phyloP scores from a whole-genome alignment of 1,140 invertebrate genomes.

The Zophobas atratus region DNA sequence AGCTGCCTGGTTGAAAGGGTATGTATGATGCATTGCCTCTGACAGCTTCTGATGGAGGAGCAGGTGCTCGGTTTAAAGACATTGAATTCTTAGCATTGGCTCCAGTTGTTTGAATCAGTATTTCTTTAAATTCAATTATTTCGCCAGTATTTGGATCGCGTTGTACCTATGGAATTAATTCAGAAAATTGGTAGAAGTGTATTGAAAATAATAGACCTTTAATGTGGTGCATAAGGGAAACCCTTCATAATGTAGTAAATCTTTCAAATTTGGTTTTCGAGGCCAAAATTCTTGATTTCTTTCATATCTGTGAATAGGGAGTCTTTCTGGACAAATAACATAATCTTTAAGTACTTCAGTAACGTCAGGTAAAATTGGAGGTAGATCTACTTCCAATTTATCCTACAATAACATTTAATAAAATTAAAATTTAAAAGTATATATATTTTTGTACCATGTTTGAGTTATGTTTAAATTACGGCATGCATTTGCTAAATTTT shows the following conservation, averaged over 20 bases:
- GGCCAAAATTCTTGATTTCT: slow-evolving; percentile 74
- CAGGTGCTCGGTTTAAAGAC: slow-evolving; percentile 79
- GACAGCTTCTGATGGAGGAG: slow-evolving; percentile 73
- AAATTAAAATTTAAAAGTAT: background rate
- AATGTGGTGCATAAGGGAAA: slow-evolving; percentile 71
- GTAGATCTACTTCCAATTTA: slow-evolving; percentile 4
- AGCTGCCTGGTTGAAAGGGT: slow-evolving; percentile 87
- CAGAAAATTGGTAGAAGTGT: background rate
- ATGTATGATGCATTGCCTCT: slow-evolving; percentile 80
- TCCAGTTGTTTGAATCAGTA: slow-evolving; percentile 73
- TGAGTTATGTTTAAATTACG: too few species aligned
- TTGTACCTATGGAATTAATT: slow-evolving; percentile 69
- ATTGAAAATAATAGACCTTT: slow-evolving; percentile 62
- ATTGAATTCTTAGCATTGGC: slow-evolving; percentile 82
- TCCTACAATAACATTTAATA: background rate
- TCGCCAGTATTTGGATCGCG: slow-evolving; percentile 81
- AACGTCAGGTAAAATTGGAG: slow-evolving; percentile 73
- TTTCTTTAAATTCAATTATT: slow-evolving; percentile 80
- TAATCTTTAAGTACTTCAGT: slow-evolving; percentile 73
- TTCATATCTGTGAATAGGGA: slow-evolving; percentile 77
- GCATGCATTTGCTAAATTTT: too few species aligned
- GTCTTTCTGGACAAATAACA: slow-evolving; percentile 73
- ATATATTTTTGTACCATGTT: background rate
- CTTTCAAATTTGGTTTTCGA: slow-evolving; percentile 68
- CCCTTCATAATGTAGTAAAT: slow-evolving; percentile 71